phyloP scores from a whole-genome alignment of 2,888 invertebrate genomes.

The Lycia hirtaria region DNA sequence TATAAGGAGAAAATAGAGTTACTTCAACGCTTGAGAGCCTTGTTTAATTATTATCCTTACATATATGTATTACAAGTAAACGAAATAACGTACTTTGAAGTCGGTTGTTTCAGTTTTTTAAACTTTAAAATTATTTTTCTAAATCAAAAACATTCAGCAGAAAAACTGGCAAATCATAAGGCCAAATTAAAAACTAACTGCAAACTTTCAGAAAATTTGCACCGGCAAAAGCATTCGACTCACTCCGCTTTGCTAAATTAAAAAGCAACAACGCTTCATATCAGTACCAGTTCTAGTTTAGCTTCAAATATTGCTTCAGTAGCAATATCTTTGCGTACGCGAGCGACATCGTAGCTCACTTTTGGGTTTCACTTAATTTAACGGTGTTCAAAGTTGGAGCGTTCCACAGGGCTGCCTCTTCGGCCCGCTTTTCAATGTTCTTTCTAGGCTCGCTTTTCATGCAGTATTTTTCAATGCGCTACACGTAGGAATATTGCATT shows the following conservation, averaged over 20 bases:
- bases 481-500: slow-evolving; percentile 57
- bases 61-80: too few relatives aligned
- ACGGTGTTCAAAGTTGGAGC: slow-evolving; percentile 57
- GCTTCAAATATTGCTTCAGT: slow-evolving; percentile 27
- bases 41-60: too few relatives aligned
- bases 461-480: slow-evolving; percentile 47
- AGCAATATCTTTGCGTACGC: slow-evolving; percentile 36
- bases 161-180: slow-evolving; percentile 8
- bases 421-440: slow-evolving; percentile 55
- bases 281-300: slow-evolving; percentile 12
- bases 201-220: slow-evolving; percentile 5
- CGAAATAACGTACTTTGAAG: too few relatives aligned
- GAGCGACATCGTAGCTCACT: slow-evolving; percentile 36
- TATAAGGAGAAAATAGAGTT: too few relatives aligned
- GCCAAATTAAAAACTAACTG: slow-evolving; percentile 25
- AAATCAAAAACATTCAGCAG: not conserved
- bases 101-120: not conserved
- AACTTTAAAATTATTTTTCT: not conserved
- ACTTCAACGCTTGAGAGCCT: too few relatives aligned
- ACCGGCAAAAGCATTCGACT: slow-evolving; percentile 19
- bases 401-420: slow-evolving; percentile 43
- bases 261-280: slow-evolving; percentile 27
- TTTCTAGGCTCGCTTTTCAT: slow-evolving; percentile 51
- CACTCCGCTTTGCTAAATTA: slow-evolving; percentile 22
- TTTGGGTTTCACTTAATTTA: slow-evolving; percentile 56